Conservation (phyloP, 1,140 invertebrate genomes). For the Tetragnatha versicolor region DNA sequence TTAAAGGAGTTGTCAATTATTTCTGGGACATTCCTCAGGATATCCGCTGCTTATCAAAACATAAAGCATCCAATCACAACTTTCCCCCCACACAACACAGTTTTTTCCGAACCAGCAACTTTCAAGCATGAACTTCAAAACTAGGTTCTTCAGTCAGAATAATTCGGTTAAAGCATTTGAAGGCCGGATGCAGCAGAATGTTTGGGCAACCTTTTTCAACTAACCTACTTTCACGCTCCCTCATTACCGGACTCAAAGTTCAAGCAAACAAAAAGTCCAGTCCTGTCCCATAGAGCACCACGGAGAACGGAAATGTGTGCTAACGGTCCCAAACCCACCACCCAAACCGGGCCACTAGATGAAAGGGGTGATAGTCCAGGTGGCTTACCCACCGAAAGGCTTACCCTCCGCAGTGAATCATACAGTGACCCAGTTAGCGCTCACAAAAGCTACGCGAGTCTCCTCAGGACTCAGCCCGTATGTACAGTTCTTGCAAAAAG, state of each 20-base stretch:
- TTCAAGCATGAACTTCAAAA: too few relatives aligned
- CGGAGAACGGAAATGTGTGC: neutral
- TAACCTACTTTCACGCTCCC: too few relatives aligned
- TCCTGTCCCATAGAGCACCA: neutral
- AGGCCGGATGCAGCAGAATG: neutral
- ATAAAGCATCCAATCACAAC: too few relatives aligned
- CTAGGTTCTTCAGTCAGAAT: too few relatives aligned
- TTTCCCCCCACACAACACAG: too few relatives aligned
- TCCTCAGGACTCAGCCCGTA: slow-evolving; percentile 7
- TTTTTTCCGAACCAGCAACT: too few relatives aligned
- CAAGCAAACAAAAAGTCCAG: too few relatives aligned
- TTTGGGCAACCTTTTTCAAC: neutral
- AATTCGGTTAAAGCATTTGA: neutral
- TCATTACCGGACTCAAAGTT: too few relatives aligned
- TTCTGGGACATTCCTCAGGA: too few relatives aligned
- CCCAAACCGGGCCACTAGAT: slow-evolving; percentile 38
- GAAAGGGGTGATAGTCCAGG: slow-evolving; percentile 44
- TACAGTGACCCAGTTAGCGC: slow-evolving; percentile 26
- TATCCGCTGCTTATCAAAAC: too few relatives aligned
- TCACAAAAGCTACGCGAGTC: too few relatives aligned
- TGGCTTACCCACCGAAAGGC: slow-evolving; percentile 14
- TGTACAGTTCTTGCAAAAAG: slow-evolving; percentile 29
- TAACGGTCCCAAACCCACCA: slow-evolving; percentile 27
- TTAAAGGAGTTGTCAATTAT: too few relatives aligned
- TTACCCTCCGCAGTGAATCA: slow-evolving; percentile 13